phyloP scores from a whole-genome alignment of 2,888 invertebrate genomes.

The Hypomecis punctinalis region DNA sequence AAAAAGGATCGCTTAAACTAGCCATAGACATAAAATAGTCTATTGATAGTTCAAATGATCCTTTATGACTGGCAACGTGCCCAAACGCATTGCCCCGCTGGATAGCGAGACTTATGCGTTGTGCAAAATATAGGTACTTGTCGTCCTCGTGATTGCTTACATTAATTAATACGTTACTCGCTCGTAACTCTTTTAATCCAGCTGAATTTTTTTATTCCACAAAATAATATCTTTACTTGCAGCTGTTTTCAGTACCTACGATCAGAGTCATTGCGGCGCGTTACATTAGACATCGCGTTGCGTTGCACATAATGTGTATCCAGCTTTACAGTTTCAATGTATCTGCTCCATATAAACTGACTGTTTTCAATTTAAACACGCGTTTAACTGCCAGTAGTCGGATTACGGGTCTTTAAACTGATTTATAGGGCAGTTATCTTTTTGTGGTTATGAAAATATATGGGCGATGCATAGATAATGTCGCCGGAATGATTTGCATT shows the following conservation, averaged over 20 bases:
- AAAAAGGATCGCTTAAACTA: too few relatives aligned
- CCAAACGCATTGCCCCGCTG: too few relatives aligned
- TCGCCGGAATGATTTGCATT: slow-evolving; percentile 19
- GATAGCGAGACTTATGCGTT: too few relatives aligned
- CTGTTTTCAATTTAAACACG: slow-evolving; percentile 36
- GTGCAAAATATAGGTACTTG: too few relatives aligned
- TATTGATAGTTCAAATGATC: too few relatives aligned
- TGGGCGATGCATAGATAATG: slow-evolving; percentile 12
- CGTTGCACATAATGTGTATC: neutral
- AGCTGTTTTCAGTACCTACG: neutral
- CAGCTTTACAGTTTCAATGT: slow-evolving; percentile 19
- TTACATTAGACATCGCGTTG: too few relatives aligned
- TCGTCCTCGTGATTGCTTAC: too few relatives aligned
- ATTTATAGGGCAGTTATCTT: slow-evolving; percentile 37
- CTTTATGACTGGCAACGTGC: too few relatives aligned
- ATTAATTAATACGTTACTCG: too few relatives aligned
- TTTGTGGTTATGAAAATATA: slow-evolving; percentile 17
- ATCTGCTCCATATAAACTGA: slow-evolving; percentile 28
- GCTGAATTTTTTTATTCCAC: too few relatives aligned
- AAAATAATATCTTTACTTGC: neutral
- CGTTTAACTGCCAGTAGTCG: slow-evolving; percentile 36
- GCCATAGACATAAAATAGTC: too few relatives aligned
- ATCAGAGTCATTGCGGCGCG: neutral
- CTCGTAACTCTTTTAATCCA: too few relatives aligned
- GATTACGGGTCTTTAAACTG: slow-evolving; percentile 25